A percentile compares a stretch with the other conserved stretches of the same genome.
phyloP scores from a whole-genome alignment of 2,888 invertebrate species.

The Eledona agricola region DNA sequence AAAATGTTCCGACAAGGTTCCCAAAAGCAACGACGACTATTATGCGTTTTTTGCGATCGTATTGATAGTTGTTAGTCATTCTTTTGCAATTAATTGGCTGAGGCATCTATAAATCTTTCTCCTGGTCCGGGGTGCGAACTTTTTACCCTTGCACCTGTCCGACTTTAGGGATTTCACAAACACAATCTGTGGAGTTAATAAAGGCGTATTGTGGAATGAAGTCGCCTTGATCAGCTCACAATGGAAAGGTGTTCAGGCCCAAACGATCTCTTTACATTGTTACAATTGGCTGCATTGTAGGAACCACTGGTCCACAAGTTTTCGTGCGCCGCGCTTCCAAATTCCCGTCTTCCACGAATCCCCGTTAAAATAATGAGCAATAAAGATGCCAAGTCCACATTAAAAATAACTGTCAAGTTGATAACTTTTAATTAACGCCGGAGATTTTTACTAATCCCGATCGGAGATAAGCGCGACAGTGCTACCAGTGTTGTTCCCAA shows the following conservation, averaged over 20 bases:
- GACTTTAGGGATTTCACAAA: conserved; percentile 39
- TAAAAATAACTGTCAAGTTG: conserved; percentile 52
- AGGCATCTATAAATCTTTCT: no score
- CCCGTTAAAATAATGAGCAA: conserved; percentile 48
- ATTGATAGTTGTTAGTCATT: no score
- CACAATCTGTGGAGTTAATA: conserved; percentile 39
- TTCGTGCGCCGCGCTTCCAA: neutral
- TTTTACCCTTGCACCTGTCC: conserved; percentile 36
- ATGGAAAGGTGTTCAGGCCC: conserved; percentile 41
- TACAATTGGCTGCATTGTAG: conserved; percentile 35
- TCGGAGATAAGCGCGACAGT: conserved; percentile 51
- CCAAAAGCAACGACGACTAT: no score
- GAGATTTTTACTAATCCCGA: conserved; percentile 54
- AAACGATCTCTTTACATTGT: conserved; percentile 38
- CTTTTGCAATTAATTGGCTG: no score
- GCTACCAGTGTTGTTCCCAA: conserved; percentile 53
- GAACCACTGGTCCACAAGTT: conserved; percentile 9
- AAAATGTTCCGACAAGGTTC: no score
- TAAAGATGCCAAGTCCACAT: conserved; percentile 49
- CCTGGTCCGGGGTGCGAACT: no score
- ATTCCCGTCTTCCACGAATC: conserved; percentile 11
- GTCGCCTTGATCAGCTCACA: conserved; percentile 41
- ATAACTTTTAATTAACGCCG: conserved; percentile 55
- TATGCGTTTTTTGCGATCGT: no score
- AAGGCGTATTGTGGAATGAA: conserved; percentile 38